phyloP scores from a whole-genome alignment of 2,113 vertebrate genomes.

The Neotoma lepida region DNA sequence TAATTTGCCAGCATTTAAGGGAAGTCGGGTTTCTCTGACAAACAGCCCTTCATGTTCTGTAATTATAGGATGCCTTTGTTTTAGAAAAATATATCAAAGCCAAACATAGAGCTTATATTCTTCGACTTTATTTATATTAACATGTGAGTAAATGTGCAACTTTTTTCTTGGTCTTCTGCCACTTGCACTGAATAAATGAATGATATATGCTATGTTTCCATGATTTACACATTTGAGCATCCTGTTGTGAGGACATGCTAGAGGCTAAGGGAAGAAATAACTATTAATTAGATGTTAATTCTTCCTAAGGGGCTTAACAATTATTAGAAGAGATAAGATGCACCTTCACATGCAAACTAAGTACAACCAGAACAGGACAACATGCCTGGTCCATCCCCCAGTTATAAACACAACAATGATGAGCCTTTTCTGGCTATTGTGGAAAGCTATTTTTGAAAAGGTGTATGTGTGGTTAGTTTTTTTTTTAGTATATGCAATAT shows the following conservation, averaged over 20 bases:
- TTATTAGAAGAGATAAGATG: not conserved
- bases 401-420: not conserved
- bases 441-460: not conserved
- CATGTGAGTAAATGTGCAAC: not conserved
- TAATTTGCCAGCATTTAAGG: slow-evolving; percentile 3
- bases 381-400: not conserved
- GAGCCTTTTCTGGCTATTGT: not conserved
- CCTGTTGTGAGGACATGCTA: not conserved
- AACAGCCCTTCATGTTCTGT: not conserved
- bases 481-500: not conserved
- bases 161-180: not conserved
- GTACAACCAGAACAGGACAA: not conserved
- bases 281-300: not conserved
- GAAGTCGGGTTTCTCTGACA: not conserved
- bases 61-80: not conserved
- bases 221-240: not conserved
- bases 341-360: fast-evolving
- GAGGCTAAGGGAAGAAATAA: not conserved
- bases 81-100: not conserved
- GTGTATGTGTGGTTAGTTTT: not conserved
- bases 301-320: not conserved
- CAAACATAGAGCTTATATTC: not conserved
- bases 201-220: not conserved
- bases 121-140: not conserved
- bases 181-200: not conserved